Base-by-base conservation (phyloP, 2,888 invertebrate genomes). In the Torymus auratus region DNA sequence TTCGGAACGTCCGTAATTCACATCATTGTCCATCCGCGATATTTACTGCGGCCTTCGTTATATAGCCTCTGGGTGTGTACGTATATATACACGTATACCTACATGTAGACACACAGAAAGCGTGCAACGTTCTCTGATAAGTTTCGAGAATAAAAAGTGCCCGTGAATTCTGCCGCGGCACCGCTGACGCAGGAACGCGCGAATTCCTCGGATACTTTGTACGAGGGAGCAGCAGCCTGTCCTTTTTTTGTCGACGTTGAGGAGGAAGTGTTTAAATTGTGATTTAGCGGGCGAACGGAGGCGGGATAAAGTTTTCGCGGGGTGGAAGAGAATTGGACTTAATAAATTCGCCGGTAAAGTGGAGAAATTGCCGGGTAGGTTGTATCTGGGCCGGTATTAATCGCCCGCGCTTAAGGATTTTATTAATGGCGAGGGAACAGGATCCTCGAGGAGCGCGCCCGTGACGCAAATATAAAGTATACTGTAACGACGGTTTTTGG, bases 1-100 rank as follows among this genome's bases (percentile, higher is more conserved):
- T 83, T 86, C 84, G 84, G 86, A 85, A 87, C 86, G 88, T 86
- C 85, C 85, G 88, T 89, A 89, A 89, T 89, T 90, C 89, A 88
- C 88, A 88, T 88, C 88, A 88, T 88, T 88, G 89, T 89, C 88
- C 86, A 86, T 85, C 85, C 85, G 84, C 84, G 84, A 88, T 88
- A 88, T 90, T 90, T 90, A 90, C 86, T 86, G 84, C 87, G 83
- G 83, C 84, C 86, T 87, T 87, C 87, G 87, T 89, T 88, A 82
- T 41, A 41, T 77, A 68, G 77, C 81, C 79, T 14, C 64, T 52
- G 72, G 67, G 50, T 56, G 28, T 28, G 15, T 41, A 50, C 41
- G 52, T 17, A 28, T 7, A 15, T 41, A 64, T 15, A 61, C 61
- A n/a, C 13, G 20, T 41, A 61, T 28, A 60, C 13, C 61, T 5